Evolutionary conservation across 2,797 vertebrate species (phyloP).

Genomic region (Poecilia velifera): DNA sequence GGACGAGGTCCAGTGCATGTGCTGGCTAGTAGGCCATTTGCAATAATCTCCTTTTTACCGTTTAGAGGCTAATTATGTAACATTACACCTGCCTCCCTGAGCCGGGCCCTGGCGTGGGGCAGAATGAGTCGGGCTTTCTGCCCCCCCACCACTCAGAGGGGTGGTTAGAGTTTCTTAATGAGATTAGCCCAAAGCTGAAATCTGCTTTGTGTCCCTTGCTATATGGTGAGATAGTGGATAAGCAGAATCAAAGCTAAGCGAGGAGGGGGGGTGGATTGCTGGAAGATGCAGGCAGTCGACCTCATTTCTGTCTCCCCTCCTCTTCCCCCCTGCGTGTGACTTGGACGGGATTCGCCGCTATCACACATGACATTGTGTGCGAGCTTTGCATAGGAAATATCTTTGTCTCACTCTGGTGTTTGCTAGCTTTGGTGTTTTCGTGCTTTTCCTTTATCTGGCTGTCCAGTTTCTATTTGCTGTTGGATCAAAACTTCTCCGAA

Average conservation of each 20-base stretch:
- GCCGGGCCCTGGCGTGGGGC: constrained; percentile 76
- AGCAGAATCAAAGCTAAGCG: constrained; percentile 80
- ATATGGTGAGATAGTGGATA: constrained; percentile 84
- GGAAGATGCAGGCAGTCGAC: constrained; percentile 80
- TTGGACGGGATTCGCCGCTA: constrained; percentile 83
- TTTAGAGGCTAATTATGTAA: constrained; percentile 89
- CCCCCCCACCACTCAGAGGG: constrained; percentile 67
- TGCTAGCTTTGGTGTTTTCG: constrained; percentile 74
- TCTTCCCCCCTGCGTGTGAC: constrained; percentile 78
- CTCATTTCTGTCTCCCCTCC: constrained; percentile 72
- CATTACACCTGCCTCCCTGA: constrained; percentile 86
- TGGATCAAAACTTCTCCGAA: constrained; percentile 73
- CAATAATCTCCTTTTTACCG: constrained; percentile 88
- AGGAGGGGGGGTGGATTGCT: constrained; percentile 66
- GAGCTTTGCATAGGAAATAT: constrained; percentile 87
- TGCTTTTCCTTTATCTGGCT: constrained; percentile 79
- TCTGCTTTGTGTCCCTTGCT: constrained; percentile 83
- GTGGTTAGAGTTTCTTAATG: constrained; percentile 87
- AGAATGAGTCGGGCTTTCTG: constrained; percentile 72
- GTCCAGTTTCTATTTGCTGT: constrained; percentile 79
- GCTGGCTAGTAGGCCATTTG: constrained; percentile 83
- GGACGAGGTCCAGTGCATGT: constrained; percentile 80
- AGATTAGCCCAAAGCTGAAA: constrained; percentile 85
- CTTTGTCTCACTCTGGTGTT: constrained; percentile 82
- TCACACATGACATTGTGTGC: constrained; percentile 85